Conservation (phyloP, 2,113 vertebrate genomes). For the Paradoxurus hermaphroditus region DNA sequence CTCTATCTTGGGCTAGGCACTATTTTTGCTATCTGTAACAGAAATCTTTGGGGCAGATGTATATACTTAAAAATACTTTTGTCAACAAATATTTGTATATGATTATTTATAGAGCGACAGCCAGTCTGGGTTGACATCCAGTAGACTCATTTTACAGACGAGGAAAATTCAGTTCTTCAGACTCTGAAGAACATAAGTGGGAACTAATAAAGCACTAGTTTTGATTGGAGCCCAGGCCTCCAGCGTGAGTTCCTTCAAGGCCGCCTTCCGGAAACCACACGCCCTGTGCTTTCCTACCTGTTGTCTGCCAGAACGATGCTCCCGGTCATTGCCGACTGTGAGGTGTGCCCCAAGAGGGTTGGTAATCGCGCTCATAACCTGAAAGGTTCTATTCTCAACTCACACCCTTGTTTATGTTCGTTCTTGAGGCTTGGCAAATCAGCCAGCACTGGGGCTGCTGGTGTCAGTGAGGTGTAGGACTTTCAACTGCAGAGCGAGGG, state of each 20-base stretch:
- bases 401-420: background rate
- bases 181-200: background rate
- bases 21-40: background rate
- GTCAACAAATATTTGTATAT: background rate
- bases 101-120: background rate
- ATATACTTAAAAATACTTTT: background rate
- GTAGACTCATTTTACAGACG: background rate
- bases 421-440: background rate
- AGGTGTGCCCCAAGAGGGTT: background rate
- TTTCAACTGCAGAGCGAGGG: background rate
- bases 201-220: background rate
- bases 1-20: background rate
- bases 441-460: background rate
- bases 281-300: background rate
- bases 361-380: background rate
- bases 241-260: background rate
- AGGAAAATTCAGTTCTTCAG: background rate
- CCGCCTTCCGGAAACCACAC: background rate
- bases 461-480: background rate
- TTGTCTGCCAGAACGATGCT: background rate
- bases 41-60: background rate
- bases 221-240: background rate
- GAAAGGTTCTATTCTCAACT: background rate
- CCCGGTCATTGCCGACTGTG: background rate
- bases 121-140: background rate